Evolutionary conservation across 2,113 vertebrate genomes (phyloP), one percentile per base, ranked within the genome.

Genomic region (Syrmaticus mikado): DNA sequence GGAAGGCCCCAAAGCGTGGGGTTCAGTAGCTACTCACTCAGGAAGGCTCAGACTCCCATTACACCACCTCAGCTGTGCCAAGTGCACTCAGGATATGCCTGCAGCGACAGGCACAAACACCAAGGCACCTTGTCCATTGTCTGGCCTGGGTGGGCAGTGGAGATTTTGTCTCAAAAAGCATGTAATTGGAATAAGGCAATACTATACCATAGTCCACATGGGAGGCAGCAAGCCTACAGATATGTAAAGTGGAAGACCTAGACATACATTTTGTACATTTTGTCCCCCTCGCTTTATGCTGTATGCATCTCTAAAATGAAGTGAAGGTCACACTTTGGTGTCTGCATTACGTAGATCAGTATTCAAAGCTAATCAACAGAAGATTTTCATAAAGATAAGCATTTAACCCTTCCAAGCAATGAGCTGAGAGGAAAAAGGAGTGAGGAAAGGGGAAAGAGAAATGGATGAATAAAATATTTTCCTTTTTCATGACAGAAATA

Each of bases 121-220:
- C 19, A 21, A 52, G 2, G 12, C 20, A 13, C 10, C 32, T 40
- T 28, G 36, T 41, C 24, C 46, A 25, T 2, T 1, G 32, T 76
- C 52, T 52, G 41, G n/a, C 41, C 46, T 71, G 41, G 43, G 18
- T 10, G 13, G 8, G 46, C 40, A 85, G n/a, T 2, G 36, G 38
- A 75, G 17, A 22, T 6, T 62, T 74, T 84, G 48, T n/a, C 55
- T 67, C 57, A 38, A 20, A 65, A 82, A 12, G 11, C 50, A 30
- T 0, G 0, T 3, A 34, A 28, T 13, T 64, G 21, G 46, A 55
- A 32, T 0, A 32, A 10, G 20, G 24, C 19, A 64, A 78, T 1
- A 1, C 16, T 55, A 41, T 22, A 24, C 7, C 40, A 15, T 38
- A 83, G 20, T 15, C 48, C 41, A 61, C 25, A 13, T 15, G 22